These are phyloP conservation scores for Drosophila nigritarsus DNA, from an alignment of 2,888 invertebrate genomes.

Conservation along the genomic window DNA sequence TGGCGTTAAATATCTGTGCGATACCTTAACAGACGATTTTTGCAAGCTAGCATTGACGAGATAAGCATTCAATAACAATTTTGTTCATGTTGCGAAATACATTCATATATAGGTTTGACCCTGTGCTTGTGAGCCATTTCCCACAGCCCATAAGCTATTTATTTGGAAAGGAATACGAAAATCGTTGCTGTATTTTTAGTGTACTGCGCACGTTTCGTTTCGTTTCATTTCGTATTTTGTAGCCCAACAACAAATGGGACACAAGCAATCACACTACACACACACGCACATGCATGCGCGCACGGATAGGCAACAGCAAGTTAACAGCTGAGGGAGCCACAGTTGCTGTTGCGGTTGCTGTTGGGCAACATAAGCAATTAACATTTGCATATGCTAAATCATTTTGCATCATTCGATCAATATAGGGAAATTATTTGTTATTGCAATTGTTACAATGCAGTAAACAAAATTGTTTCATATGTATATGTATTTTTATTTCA, in stretches of 20 bases:
- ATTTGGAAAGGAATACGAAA: slow-evolving; percentile 28
- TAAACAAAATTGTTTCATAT: slow-evolving; percentile 20
- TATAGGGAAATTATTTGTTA: neutral
- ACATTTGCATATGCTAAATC: slow-evolving; percentile 36
- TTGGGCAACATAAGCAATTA: slow-evolving; percentile 42
- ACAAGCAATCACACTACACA: slow-evolving; percentile 4
- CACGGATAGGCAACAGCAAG: slow-evolving; percentile 34
- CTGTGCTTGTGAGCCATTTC: slow-evolving; percentile 9
- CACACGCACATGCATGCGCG: slow-evolving; percentile 10
- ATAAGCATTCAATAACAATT: slow-evolving; percentile 26
- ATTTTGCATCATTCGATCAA: slow-evolving; percentile 15
- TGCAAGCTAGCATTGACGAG: slow-evolving; percentile 1
- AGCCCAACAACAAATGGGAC: slow-evolving; percentile 23
- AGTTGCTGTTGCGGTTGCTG: slow-evolving; percentile 16
- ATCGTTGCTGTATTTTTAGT: slow-evolving; percentile 39
- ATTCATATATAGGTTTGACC: too few relatives aligned
- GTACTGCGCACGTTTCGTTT: slow-evolving; percentile 65
- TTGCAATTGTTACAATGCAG: neutral
- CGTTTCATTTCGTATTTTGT: slow-evolving; percentile 38
- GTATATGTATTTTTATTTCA: slow-evolving; percentile 22
- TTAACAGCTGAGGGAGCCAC: slow-evolving; percentile 46
- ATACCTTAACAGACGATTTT: neutral
- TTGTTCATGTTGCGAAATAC: neutral
- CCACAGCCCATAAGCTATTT: slow-evolving; percentile 27
- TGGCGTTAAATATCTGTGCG: slow-evolving; percentile 36